phyloP scores from a whole-genome alignment of 2,113 vertebrate species.

The Gyps fulvus region DNA sequence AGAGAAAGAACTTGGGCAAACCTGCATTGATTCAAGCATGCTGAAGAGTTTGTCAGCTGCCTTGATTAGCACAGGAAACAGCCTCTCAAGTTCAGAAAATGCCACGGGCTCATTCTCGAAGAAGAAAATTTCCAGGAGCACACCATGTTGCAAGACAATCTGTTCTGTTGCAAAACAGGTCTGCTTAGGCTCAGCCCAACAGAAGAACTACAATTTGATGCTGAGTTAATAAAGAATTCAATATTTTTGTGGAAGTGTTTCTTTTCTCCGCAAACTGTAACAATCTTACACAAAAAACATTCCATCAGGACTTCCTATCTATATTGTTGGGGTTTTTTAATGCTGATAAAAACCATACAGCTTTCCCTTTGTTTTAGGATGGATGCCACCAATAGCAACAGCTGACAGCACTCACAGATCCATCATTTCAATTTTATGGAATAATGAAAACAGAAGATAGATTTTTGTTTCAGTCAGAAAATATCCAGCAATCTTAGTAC shows the following conservation, averaged over 20 bases:
- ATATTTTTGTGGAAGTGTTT: neutral
- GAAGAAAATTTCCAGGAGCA: neutral
- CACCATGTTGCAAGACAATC: neutral
- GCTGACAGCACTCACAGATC: neutral
- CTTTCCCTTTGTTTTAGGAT: neutral
- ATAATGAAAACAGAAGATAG: neutral
- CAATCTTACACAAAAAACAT: neutral
- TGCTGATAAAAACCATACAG: neutral
- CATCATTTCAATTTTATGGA: neutral
- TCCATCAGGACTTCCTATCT: neutral
- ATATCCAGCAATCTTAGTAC: neutral
- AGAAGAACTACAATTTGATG: neutral
- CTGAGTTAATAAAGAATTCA: neutral
- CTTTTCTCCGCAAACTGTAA: neutral
- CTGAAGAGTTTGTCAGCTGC: neutral
- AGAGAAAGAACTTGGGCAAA: slow-evolving; percentile 17
- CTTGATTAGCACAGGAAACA: slow-evolving; percentile 11
- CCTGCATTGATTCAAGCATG: neutral
- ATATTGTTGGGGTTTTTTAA: neutral
- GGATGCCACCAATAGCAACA: neutral
- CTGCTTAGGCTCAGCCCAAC: neutral
- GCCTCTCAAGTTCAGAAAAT: neutral
- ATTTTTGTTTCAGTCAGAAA: neutral
- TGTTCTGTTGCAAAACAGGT: neutral
- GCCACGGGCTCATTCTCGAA: neutral